A percentile compares a stretch with the other conserved stretches of the same genome.
phyloP scores from a whole-genome alignment of 1,140 invertebrate species.

The Cataglyphis hispanica region DNA sequence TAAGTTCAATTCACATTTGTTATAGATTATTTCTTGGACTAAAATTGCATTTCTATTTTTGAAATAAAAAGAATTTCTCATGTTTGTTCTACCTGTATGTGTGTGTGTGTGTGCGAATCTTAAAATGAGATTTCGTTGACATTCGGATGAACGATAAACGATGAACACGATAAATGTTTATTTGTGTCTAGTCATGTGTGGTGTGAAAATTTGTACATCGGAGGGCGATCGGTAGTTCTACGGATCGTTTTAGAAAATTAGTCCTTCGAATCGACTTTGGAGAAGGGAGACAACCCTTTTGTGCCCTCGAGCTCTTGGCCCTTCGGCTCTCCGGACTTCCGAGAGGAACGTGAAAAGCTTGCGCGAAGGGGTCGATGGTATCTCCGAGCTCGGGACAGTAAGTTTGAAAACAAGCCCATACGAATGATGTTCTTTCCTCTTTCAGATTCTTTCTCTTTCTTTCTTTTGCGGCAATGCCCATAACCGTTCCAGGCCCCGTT shows the following conservation, averaged over 20 bases:
- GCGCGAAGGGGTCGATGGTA: conserved; percentile 62
- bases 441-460: conserved; percentile 33
- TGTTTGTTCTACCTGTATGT: not conserved
- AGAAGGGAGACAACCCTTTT: conserved; percentile 56
- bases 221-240: conserved; percentile 15
- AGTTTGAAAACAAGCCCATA: conserved; percentile 73
- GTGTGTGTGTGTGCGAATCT: not conserved
- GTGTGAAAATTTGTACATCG: conserved; percentile 36
- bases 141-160: not conserved
- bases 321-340: conserved; percentile 48
- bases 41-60: not conserved
- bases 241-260: conserved; percentile 61
- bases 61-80: conserved; percentile 13
- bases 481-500: conserved; percentile 56
- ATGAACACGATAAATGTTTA: not conserved
- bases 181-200: conserved; percentile 34
- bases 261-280: conserved; percentile 39
- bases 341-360: conserved; percentile 66
- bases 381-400: conserved; percentile 59
- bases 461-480: not conserved
- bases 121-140: not conserved
- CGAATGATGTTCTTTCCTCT: conserved; percentile 52
- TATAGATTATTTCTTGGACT: not conserved
- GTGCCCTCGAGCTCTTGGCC: not conserved
- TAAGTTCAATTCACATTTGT: not conserved